These are phyloP conservation scores for Pseudochirops corinnae DNA, from an alignment of 2,797 vertebrate species.

Conservation along the genomic window DNA sequence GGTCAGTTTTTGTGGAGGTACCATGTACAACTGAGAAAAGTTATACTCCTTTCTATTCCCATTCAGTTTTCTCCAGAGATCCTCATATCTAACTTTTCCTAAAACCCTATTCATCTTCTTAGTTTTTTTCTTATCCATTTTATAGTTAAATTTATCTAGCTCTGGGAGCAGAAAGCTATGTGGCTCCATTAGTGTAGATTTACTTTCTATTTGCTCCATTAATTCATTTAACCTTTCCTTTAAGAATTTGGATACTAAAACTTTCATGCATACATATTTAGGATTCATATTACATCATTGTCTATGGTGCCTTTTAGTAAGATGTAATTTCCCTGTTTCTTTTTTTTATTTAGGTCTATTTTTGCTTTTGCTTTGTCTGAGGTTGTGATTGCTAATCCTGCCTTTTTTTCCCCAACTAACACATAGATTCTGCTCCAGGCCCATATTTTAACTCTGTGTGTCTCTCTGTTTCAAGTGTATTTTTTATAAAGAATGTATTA, in stretches of 20 bases:
- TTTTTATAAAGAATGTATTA: not conserved
- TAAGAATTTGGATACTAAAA: not conserved
- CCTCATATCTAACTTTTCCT: not conserved
- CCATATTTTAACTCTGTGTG: not conserved
- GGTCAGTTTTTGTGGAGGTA: not conserved
- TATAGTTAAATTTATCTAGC: not conserved
- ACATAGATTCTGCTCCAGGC: not conserved
- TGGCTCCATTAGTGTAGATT: not conserved
- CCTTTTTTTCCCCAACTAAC: not conserved
- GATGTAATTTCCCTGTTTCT: not conserved
- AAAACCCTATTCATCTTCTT: not conserved
- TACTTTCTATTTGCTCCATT: not conserved
- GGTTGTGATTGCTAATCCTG: not conserved
- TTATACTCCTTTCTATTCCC: not conserved
- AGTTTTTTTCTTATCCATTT: not conserved
- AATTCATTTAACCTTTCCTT: not conserved
- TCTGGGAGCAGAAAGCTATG: not conserved
- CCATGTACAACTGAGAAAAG: not conserved
- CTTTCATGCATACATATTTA: not conserved
- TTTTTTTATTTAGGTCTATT: not conserved
- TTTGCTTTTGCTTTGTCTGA: not conserved
- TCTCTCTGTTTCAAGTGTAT: not conserved
- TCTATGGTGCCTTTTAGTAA: not conserved
- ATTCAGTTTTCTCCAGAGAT: not conserved
- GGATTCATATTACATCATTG: not conserved